These are phyloP conservation scores for Hoplodrina ambigua DNA, from an alignment of 2,888 invertebrate species.

Conservation along the genomic window DNA sequence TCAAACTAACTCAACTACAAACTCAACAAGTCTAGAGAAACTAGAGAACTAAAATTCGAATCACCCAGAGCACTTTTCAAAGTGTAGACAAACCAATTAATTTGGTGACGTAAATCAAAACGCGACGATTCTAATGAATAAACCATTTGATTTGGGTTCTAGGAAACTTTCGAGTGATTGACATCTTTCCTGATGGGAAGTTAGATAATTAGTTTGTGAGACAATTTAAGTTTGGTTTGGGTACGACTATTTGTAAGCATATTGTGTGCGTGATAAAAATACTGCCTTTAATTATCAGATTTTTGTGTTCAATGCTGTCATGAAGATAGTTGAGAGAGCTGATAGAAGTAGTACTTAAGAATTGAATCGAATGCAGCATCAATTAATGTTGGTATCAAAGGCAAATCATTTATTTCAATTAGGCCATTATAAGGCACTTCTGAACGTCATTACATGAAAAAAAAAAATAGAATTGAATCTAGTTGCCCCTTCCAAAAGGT, in stretches of 20 bases:
- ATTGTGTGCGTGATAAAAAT: conserved; percentile 12
- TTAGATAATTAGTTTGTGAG: conserved; percentile 72
- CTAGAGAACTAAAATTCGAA: conserved; percentile 31
- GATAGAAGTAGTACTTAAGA: too few species aligned
- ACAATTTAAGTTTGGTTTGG: conserved; percentile 69
- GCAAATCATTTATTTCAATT: too few species aligned
- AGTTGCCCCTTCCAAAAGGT: too few species aligned
- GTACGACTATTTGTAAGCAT: conserved; percentile 40
- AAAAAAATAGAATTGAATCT: too few species aligned
- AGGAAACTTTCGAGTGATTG: conserved; percentile 72
- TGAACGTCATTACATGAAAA: too few species aligned
- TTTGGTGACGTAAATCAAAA: conserved; percentile 50
- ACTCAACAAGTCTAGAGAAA: conserved; percentile 16
- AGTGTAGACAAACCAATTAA: conserved; percentile 54
- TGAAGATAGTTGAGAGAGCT: too few species aligned
- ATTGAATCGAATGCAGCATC: too few species aligned
- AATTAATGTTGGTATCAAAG: too few species aligned
- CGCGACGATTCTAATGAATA: conserved; percentile 62
- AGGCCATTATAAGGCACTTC: too few species aligned
- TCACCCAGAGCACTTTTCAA: conserved; percentile 17
- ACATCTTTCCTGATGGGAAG: conserved; percentile 58
- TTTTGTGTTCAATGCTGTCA: too few species aligned
- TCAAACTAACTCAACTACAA: not conserved
- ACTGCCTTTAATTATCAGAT: too few species aligned
- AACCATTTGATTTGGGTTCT: conserved; percentile 71